phyloP scores from a whole-genome alignment of 2,888 invertebrate genomes.

The Dryococelus australis region DNA sequence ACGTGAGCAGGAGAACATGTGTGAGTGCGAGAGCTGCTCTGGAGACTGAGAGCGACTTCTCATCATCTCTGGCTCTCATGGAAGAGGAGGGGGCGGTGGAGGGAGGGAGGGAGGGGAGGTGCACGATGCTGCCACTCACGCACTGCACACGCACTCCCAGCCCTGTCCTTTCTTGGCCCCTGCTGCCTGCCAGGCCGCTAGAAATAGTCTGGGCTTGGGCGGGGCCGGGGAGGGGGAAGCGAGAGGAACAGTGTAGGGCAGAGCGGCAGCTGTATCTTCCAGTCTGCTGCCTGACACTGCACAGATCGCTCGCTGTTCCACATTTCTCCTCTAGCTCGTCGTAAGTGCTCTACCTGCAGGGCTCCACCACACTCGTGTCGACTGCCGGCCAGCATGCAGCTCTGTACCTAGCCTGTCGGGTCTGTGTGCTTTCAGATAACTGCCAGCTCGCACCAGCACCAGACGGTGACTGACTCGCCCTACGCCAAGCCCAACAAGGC shows the following conservation, averaged over 20 bases:
- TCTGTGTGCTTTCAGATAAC: constrained; percentile 62
- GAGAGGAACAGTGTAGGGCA: constrained; percentile 39
- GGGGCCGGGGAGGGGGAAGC: constrained; percentile 40
- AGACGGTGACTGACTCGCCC: constrained; percentile 71
- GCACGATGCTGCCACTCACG: not conserved
- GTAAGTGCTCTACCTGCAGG: not conserved
- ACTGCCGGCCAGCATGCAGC: not conserved
- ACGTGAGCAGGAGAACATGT: not conserved
- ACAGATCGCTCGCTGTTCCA: not conserved
- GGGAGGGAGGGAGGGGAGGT: not conserved
- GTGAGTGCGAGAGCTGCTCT: not conserved
- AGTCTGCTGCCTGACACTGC: constrained; percentile 31
- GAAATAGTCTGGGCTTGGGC: constrained; percentile 44
- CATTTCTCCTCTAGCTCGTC: constrained; percentile 12
- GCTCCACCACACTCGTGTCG: not conserved
- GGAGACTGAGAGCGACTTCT: not conserved
- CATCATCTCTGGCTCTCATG: not conserved
- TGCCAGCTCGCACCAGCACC: constrained; percentile 65
- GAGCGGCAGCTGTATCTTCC: constrained; percentile 46
- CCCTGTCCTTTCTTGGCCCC: constrained; percentile 66
- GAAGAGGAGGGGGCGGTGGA: not conserved
- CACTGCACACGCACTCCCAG: constrained; percentile 21
- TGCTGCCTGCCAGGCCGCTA: constrained; percentile 56
- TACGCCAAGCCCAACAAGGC: constrained; percentile 75
- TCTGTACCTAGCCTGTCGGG: not conserved